Base-by-base conservation (phyloP, 2,888 invertebrate genomes). In the Conus canariensis region DNA sequence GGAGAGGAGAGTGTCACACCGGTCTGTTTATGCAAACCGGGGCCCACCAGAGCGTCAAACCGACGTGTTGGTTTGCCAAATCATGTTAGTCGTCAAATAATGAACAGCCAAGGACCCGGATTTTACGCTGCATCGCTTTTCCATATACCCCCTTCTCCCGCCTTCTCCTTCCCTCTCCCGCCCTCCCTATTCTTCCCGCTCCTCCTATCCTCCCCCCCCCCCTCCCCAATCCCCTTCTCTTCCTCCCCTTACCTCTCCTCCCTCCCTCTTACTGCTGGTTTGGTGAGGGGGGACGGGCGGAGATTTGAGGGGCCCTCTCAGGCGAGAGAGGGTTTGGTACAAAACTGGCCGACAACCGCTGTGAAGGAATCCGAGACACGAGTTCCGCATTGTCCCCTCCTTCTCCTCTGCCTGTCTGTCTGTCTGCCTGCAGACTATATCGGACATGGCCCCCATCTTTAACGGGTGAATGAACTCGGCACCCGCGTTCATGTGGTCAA, bases 1-100 rank as follows among this genome's bases (percentile, higher is more conserved):
- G 30, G 14, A 80, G 9, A 30, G 30, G 77, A 19, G 25, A 10
- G 30, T 80, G 77, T 80, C 77, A 80, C 30, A 80, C 3, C 77
- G 12, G 14, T 30, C 77, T 80, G 30, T 80, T 80, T 80, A 80
- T 80, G 77, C 77, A 80, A 80, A 45, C 77, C 25, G 4, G 12
- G 9, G 9, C 30, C 30, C 77, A 10, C 30, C 25, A 77, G 30
- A 77, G 25, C 25, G 25, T 30, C 70, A 22, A 16, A 77, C 77
- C 8, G 25, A 14, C 16, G 30, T 80, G 77, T 80, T 80, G 77
- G 77, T 80, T 80, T 80, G 77, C 30, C 30, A 30, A 80, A 80
- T 80, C 77, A 30, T 10, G 77, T 80, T 83, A 83, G 82, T 83
- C 82, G 82, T 83, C 82, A 83, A 83, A 83, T 83, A 83, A 83